These are phyloP conservation scores for Linnaemya tessellans DNA, from an alignment of 2,888 invertebrate genomes.

Conservation along the genomic window DNA sequence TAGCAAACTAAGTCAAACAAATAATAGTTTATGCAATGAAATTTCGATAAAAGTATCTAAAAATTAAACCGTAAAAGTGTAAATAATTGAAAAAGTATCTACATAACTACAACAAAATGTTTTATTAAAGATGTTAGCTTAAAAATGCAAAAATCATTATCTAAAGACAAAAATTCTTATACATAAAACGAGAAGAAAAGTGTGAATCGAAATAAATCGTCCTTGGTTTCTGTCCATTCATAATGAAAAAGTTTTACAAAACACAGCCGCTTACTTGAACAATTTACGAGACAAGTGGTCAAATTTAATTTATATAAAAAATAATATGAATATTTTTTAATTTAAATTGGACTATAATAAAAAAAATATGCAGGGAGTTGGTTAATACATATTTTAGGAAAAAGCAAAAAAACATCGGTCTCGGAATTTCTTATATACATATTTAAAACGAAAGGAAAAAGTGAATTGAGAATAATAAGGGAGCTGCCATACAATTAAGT, in stretches of 20 bases:
- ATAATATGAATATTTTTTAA: neutral
- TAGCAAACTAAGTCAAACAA: conserved; percentile 6
- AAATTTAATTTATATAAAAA: conserved; percentile 19
- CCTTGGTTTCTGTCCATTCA: conserved; percentile 29
- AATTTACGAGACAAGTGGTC: neutral
- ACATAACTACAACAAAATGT: no score
- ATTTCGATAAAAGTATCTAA: conserved; percentile 19
- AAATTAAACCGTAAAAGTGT: conserved; percentile 4
- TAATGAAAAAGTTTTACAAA: neutral
- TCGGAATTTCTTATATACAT: conserved; percentile 60
- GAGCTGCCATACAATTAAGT: conserved; percentile 25
- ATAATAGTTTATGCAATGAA: neutral
- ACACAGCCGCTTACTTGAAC: neutral
- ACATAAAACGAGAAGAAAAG: conserved; percentile 59
- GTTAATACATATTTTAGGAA: conserved; percentile 20
- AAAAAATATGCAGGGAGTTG: conserved; percentile 56
- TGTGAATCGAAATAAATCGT: conserved; percentile 43
- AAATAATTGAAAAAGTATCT: conserved; percentile 19
- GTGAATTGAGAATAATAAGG: conserved; percentile 33
- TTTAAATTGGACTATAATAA: conserved; percentile 18
- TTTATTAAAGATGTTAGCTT: conserved; percentile 14
- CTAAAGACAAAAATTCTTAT: conserved; percentile 61
- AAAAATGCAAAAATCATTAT: conserved; percentile 47
- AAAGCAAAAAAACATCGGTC: conserved; percentile 51
- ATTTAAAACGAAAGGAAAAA: conserved; percentile 63